Evolutionary conservation across 2,113 vertebrate genomes (phyloP).

Genomic region (Sardina pilchardus): DNA sequence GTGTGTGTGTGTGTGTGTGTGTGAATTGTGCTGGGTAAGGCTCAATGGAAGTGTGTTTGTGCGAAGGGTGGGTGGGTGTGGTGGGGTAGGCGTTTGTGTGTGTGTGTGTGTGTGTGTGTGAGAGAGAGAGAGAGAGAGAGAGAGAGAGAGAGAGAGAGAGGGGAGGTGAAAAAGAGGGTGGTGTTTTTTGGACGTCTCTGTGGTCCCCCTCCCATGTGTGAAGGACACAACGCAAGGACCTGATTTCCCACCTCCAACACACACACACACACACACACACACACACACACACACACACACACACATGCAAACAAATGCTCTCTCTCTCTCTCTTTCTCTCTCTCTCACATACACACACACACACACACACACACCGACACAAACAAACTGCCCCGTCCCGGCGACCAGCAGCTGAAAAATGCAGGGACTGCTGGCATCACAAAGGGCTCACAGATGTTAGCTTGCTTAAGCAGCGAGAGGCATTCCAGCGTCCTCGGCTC

Average conservation of each 20-base stretch:
- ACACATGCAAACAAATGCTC: conserved; percentile 20
- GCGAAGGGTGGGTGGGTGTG: conserved; percentile 65
- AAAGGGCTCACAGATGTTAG: conserved; percentile 34
- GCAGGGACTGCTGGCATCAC: conserved; percentile 27
- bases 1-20: conserved; percentile 49
- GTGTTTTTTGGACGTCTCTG: conserved; percentile 52
- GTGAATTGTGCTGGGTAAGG: conserved; percentile 51
- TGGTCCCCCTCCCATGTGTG: conserved; percentile 28
- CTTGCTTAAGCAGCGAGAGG: neutral
- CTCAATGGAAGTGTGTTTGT: conserved; percentile 58
- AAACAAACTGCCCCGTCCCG: conserved; percentile 26
- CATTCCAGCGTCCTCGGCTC: neutral
- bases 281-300: no score
- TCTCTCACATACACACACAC: neutral
- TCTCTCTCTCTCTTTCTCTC: neutral
- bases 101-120: neutral
- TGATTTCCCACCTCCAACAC: no score
- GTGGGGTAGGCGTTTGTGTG: neutral
- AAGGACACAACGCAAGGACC: no score
- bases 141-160: conserved; percentile 51
- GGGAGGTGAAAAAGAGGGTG: conserved; percentile 54
- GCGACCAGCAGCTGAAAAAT: conserved; percentile 32
- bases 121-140: conserved; percentile 50
- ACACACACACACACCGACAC: conserved; percentile 30
- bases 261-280: no score